Evolutionary conservation across 2,113 vertebrate genomes (phyloP).

Genomic region (Acrocephalus arundinaceus): DNA sequence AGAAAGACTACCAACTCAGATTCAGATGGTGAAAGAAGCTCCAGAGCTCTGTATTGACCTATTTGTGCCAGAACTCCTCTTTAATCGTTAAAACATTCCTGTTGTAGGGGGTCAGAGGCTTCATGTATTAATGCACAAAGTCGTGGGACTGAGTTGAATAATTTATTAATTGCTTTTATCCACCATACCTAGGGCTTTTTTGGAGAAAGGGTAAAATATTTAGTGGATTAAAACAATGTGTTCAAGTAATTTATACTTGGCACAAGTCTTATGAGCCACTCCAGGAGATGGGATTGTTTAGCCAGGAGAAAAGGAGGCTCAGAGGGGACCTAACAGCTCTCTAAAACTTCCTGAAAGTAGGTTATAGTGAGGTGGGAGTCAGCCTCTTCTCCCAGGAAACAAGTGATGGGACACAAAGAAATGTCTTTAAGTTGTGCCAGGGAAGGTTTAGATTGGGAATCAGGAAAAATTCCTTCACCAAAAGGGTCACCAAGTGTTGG

Average conservation of each 20-base stretch:
- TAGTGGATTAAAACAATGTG: background rate
- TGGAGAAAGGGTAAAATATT: background rate
- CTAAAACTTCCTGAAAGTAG: background rate
- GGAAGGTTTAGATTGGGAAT: background rate
- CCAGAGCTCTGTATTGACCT: conserved; percentile 35
- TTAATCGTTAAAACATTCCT: conserved; percentile 46
- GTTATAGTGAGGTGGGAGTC: background rate
- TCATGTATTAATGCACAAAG: conserved; percentile 14
- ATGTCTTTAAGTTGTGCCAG: background rate
- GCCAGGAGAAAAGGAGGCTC: background rate
- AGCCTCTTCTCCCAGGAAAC: background rate
- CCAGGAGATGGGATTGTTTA: background rate
- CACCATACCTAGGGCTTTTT: background rate
- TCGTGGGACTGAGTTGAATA: background rate
- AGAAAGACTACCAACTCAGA: conserved; percentile 4
- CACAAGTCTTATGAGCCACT: background rate
- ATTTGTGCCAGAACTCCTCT: conserved; percentile 43
- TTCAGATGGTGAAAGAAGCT: background rate
- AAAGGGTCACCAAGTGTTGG: background rate
- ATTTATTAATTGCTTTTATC: conserved; percentile 48
- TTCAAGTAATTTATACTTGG: background rate
- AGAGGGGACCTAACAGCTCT: fast-evolving
- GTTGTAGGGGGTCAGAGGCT: conserved; percentile 36
- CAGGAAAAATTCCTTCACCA: background rate
- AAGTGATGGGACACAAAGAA: background rate